Evolutionary conservation across 2,797 vertebrate species (phyloP).

Genomic region (Ficedula albicollis): DNA sequence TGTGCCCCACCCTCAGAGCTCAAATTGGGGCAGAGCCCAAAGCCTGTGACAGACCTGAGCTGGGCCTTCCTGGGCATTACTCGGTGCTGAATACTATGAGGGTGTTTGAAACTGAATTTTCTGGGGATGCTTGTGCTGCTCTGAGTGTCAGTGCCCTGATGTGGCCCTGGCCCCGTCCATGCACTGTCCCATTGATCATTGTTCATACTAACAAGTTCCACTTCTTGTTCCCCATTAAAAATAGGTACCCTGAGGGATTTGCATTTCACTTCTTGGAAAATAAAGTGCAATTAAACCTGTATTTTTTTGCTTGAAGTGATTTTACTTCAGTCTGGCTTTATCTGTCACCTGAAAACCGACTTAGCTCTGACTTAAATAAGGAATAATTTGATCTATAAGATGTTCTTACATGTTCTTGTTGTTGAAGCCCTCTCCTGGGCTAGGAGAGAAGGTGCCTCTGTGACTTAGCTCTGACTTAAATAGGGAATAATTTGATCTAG

Average conservation of each 20-base stretch:
- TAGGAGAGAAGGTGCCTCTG: no score
- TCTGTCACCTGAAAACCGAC: accelerated
- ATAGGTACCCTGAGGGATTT: background rate
- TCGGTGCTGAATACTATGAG: accelerated
- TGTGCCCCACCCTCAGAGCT: accelerated
- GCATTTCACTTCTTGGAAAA: slow-evolving; percentile 32
- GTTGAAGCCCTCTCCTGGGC: background rate
- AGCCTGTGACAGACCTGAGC: background rate
- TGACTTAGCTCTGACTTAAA: background rate
- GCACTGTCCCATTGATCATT: background rate
- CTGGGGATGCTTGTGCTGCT: background rate
- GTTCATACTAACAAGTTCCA: background rate
- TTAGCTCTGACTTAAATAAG: accelerated
- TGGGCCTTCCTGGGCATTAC: background rate
- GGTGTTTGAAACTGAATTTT: background rate
- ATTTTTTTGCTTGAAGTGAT: background rate
- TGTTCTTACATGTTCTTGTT: accelerated
- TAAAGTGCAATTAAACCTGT: slow-evolving; percentile 64
- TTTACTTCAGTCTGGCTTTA: background rate
- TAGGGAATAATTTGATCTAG: accelerated
- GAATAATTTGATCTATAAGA: background rate
- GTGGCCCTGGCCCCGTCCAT: accelerated
- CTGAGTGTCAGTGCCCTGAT: background rate
- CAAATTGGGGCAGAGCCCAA: background rate
- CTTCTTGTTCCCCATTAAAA: accelerated